These are phyloP conservation scores for Coleophora deauratella DNA, from an alignment of 2,888 invertebrate genomes.

Conservation along the genomic window DNA sequence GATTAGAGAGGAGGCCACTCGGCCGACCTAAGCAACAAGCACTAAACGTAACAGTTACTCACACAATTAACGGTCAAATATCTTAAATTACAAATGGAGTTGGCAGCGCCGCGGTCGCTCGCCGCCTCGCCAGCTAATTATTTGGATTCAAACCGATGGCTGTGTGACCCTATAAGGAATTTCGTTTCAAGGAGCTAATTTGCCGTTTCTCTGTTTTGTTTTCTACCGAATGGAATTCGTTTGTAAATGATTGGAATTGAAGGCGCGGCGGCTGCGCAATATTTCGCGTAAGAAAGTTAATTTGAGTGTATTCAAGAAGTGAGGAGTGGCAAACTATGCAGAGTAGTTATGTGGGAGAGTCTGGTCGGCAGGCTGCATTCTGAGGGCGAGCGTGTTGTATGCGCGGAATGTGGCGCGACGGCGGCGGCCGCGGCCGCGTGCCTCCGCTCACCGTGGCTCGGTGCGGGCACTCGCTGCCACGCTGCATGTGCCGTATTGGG, in stretches of 20 bases:
- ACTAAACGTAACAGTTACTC: slow-evolving; percentile 63
- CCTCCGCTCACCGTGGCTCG: slow-evolving; percentile 28
- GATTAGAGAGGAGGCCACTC: slow-evolving; percentile 35
- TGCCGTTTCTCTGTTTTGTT: slow-evolving; percentile 35
- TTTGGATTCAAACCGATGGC: slow-evolving; percentile 53
- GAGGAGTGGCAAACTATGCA: slow-evolving; percentile 44
- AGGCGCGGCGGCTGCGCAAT: not conserved
- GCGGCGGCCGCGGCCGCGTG: slow-evolving; percentile 38
- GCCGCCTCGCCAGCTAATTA: slow-evolving; percentile 58
- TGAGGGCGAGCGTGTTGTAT: slow-evolving; percentile 60
- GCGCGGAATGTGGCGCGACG: slow-evolving; percentile 48
- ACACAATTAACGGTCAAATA: slow-evolving; percentile 64
- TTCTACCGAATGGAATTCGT: slow-evolving; percentile 20
- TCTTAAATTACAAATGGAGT: slow-evolving; percentile 66
- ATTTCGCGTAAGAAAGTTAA: not conserved
- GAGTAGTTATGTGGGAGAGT: slow-evolving; percentile 54
- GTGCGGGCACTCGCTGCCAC: slow-evolving; percentile 44
- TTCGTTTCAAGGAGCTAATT: slow-evolving; percentile 43
- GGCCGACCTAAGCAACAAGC: slow-evolving; percentile 58
- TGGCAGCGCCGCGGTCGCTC: slow-evolving; percentile 57
- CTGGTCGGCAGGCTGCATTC: slow-evolving; percentile 58
- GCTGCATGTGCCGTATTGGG: slow-evolving; percentile 60
- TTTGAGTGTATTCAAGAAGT: slow-evolving; percentile 4
- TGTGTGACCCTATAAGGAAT: slow-evolving; percentile 44
- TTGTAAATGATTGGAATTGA: slow-evolving; percentile 19